Evolutionary conservation across 2,113 vertebrate genomes (phyloP).

Genomic region (Laterallus jamaicensis): DNA sequence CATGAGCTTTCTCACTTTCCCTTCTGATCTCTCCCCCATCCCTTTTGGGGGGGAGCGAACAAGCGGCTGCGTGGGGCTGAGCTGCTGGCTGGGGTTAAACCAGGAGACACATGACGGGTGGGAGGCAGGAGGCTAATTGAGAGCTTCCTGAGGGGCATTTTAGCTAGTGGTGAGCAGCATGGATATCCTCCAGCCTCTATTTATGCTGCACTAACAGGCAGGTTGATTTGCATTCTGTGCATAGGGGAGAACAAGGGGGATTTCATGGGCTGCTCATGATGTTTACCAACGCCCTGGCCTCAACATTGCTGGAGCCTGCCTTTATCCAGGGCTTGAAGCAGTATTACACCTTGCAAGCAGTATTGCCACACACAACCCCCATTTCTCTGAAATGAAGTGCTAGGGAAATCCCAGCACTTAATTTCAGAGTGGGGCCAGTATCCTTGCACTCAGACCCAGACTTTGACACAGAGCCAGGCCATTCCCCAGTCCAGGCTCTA

Average conservation of each 20-base stretch:
- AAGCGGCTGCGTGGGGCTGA: no score
- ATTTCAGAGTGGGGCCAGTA: no score
- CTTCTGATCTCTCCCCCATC: no score
- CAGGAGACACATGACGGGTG: not conserved
- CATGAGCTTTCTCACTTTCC: no score
- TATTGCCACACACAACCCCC: not conserved
- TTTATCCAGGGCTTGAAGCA: accelerated
- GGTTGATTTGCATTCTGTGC: not conserved
- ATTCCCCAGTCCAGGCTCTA: no score
- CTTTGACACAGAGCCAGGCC: not conserved
- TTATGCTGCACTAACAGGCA: not conserved
- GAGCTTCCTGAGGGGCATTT: not conserved
- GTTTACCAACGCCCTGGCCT: not conserved
- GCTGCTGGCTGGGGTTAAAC: no score
- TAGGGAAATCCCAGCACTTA: not conserved
- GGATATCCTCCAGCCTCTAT: not conserved
- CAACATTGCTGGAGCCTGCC: accelerated
- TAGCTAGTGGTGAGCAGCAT: not conserved
- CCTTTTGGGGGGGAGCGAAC: no score
- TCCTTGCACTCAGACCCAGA: not conserved
- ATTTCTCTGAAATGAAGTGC: not conserved
- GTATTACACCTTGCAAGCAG: no score
- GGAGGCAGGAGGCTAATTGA: not conserved
- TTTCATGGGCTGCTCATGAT: not conserved
- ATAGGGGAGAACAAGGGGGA: not conserved